These are phyloP conservation scores for Crotalus viridis DNA, from an alignment of 2,113 vertebrate genomes.

Conservation along the genomic window DNA sequence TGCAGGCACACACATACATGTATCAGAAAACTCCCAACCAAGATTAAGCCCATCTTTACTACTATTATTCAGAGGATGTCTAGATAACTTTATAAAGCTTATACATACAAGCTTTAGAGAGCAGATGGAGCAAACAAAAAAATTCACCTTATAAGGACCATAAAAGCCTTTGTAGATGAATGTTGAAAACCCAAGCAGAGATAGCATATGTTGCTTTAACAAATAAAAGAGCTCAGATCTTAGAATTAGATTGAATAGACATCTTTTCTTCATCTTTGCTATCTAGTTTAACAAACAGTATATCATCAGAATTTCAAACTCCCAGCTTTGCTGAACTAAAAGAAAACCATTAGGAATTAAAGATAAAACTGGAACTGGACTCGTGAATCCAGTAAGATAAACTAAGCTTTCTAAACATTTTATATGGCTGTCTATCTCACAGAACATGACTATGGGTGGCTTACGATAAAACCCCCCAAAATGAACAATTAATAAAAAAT, in stretches of 20 bases:
- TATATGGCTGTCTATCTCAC: neutral
- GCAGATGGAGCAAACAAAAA: neutral
- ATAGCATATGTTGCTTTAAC: neutral
- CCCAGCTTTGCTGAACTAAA: neutral
- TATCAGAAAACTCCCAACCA: neutral
- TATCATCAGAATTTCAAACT: neutral
- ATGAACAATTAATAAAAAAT: neutral
- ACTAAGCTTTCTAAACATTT: neutral
- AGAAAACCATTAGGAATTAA: neutral
- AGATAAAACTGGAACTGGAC: neutral
- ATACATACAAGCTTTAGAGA: neutral
- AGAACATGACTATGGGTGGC: neutral
- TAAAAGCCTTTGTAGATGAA: neutral
- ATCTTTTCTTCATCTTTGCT: neutral
- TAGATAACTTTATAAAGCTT: neutral
- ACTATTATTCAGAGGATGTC: neutral
- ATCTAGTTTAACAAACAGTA: neutral
- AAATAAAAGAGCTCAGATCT: neutral
- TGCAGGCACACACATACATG: neutral
- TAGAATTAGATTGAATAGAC: neutral
- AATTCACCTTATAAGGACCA: neutral
- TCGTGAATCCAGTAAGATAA: neutral
- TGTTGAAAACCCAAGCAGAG: neutral
- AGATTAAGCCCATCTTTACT: neutral
- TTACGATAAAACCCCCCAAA: neutral